These are phyloP conservation scores for Porites cylindrica DNA, from an alignment of 92 coral and sea anemone genomes.

Conservation along the genomic window DNA sequence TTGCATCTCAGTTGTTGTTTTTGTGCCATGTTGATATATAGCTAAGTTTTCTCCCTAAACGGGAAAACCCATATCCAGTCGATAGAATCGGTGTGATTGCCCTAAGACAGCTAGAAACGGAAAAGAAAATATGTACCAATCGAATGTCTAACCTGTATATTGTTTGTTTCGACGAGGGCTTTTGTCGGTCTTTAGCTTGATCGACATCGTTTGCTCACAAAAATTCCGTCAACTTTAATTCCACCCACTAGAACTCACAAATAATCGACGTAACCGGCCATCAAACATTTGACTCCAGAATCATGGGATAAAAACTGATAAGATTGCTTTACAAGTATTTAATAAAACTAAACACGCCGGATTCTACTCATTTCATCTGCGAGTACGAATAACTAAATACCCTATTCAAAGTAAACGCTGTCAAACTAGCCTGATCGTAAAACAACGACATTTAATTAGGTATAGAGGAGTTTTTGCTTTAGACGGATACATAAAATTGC, in stretches of 20 bases:
- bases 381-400: neutral
- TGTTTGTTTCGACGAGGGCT: slow-evolving; percentile 6
- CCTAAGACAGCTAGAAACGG: too few species aligned
- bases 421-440: neutral
- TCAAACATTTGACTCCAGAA: neutral
- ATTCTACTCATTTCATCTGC: neutral
- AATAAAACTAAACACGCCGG: slow-evolving; percentile 1
- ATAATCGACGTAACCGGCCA: neutral
- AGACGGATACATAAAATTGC: neutral
- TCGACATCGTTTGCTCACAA: neutral
- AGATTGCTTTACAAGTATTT: neutral
- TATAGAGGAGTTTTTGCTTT: neutral
- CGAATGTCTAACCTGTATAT: neutral
- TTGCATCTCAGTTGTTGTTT: too few species aligned
- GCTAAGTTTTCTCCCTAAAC: too few species aligned
- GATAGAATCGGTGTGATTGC: too few species aligned
- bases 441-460: neutral
- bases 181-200: neutral
- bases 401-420: slow-evolving; percentile 8
- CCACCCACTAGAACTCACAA: neutral
- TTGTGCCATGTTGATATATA: too few species aligned
- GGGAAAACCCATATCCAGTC: too few species aligned
- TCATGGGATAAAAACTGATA: neutral
- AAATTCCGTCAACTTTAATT: neutral
- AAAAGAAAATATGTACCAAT: too few species aligned